Evolutionary conservation across 2,113 vertebrate species (phyloP), one percentile per base, ranked within the genome.

Genomic region (Lipophrys pholis): DNA sequence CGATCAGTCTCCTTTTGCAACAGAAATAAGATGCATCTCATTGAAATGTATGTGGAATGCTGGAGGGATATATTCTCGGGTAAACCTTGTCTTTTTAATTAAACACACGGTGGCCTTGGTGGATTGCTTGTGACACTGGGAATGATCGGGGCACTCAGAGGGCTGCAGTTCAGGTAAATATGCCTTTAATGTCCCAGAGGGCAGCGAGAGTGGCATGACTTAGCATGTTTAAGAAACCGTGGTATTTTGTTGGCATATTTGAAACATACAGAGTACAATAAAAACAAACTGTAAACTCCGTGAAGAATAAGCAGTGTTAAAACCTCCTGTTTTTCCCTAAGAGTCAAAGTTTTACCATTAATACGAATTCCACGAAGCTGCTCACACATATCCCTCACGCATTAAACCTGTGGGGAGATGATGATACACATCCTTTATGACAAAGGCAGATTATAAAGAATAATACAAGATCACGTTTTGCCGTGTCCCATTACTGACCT

Each of bases 1-100:
- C 88, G 85, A 90, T 87, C 82, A 80, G 87, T 84, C 82, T 77
- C 81, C 77, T 82, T 84, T 84, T 62, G 80, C 83, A 67, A 48
- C 77, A 83, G 81, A 79, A 90, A 89, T 83, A 83, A 85, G 82
- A 87, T 84, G 89, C 85, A 85, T 89, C 90, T 90, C 91, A 92
- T 92, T 92, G 91, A 87, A 86, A 93, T 93, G 86, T 89, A 87
- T 86, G 85, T 75, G 76, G 80, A 84, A 74, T 41, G 79, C 85
- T 85, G 79, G 70, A 64, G 85, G 83, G 85, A 90, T 90, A 69
- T 76, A 82, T 84, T 84, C 73, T 59, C 5, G 59, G 76, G 73
- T 84, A 91, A 92, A 91, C 78, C 82, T 88, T 88, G 81, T 92
- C 84, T 90, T 90, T 91, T 92, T 92, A 91, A 93, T 94, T 93